Percentiles rank a stretch among this genome's conserved stretches.
phyloP scores from a whole-genome alignment of 2,113 vertebrate species.

The Quiscalus mexicanus region DNA sequence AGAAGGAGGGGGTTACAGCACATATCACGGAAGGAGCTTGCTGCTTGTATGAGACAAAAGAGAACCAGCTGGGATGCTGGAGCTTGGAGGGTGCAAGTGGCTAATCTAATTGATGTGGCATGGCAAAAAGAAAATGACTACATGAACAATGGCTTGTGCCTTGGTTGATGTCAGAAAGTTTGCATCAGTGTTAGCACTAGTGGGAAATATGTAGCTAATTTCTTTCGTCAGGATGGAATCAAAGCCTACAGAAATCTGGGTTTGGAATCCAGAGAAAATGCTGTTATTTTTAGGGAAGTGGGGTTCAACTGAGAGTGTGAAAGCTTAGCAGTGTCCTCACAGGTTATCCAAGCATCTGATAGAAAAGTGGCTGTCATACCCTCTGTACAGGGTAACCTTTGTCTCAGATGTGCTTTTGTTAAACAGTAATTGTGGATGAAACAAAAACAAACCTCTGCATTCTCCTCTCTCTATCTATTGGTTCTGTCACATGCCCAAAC shows the following conservation, averaged over 20 bases:
- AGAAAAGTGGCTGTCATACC: background rate
- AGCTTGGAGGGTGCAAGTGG: background rate
- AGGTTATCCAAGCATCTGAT: background rate
- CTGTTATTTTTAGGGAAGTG: background rate
- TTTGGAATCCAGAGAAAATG: background rate
- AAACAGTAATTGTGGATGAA: background rate
- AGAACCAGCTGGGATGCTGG: background rate
- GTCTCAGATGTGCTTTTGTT: background rate
- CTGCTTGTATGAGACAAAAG: background rate
- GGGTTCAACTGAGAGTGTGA: background rate
- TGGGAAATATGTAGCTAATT: background rate
- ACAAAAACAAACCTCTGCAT: background rate
- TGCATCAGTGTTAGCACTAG: background rate
- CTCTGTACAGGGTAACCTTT: background rate
- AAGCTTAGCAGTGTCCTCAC: background rate
- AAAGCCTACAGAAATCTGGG: background rate
- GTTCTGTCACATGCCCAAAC: background rate
- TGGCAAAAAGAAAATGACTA: background rate
- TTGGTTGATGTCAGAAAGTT: background rate
- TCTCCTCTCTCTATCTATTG: background rate
- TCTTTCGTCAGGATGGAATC: background rate
- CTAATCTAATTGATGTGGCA: constrained; percentile 2
- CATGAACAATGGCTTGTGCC: background rate
- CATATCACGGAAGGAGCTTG: background rate
- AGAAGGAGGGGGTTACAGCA: background rate